Percentiles rank a stretch among this genome's conserved stretches.
These are phyloP conservation scores for Acanthochromis polyacanthus DNA, from an alignment of 2,113 vertebrate species.

Conservation along the genomic window DNA sequence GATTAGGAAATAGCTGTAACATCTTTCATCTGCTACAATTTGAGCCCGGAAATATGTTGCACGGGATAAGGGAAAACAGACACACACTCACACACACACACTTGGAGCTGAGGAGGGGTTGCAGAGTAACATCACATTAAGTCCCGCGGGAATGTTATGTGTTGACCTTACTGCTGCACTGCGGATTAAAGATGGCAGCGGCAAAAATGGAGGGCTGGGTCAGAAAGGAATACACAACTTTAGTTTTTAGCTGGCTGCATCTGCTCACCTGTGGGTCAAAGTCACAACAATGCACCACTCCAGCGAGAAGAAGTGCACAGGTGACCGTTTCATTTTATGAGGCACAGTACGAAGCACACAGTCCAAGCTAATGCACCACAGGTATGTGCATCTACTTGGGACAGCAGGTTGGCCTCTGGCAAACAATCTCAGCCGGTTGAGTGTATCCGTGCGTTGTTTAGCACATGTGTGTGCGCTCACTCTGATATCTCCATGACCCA, in stretches of 20 bases:
- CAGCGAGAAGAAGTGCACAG: neutral
- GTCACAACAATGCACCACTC: neutral
- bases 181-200: slow-evolving; percentile 40
- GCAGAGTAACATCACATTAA: slow-evolving; percentile 17
- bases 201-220: slow-evolving; percentile 12
- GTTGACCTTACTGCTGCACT: slow-evolving; percentile 25
- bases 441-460: neutral
- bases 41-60: slow-evolving; percentile 1
- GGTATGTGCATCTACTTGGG: slow-evolving; percentile 13
- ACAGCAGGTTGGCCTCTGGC: slow-evolving; percentile 42
- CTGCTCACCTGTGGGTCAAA: slow-evolving; percentile 20
- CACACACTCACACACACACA: neutral
- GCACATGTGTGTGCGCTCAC: neutral
- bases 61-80: neutral
- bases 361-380: neutral
- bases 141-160: neutral
- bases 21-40: slow-evolving; percentile 26
- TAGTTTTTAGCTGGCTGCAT: slow-evolving; percentile 19
- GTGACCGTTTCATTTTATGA: neutral
- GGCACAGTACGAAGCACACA: neutral
- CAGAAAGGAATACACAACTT: slow-evolving; percentile 19
- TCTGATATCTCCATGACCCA: slow-evolving; percentile 3
- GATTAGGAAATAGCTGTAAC: slow-evolving; percentile 28
- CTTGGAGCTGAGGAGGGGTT: neutral
- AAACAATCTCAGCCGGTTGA: slow-evolving; percentile 3